These are phyloP conservation scores for Rotaria magnacalcarata DNA, from an alignment of 2,888 invertebrate species.

Conservation along the genomic window DNA sequence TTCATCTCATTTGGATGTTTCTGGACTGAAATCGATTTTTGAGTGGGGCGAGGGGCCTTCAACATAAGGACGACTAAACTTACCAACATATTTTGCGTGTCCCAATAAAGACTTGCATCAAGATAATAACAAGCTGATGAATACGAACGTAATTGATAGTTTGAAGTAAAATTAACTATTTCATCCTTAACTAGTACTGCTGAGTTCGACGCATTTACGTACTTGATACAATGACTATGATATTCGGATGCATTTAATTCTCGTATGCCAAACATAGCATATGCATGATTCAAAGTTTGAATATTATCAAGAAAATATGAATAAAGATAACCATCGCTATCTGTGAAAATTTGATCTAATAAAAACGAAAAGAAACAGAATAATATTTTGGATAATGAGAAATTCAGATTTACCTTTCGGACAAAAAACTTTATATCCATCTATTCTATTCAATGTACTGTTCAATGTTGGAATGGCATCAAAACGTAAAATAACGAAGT, in stretches of 20 bases:
- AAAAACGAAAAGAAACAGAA: background rate
- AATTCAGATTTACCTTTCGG: background rate
- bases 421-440: background rate
- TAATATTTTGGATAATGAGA: background rate
- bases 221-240: background rate
- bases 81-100: background rate
- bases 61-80: background rate
- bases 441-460: background rate
- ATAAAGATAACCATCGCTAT: background rate
- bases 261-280: constrained; percentile 37
- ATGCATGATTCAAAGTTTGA: background rate
- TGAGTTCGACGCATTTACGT: background rate
- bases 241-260: constrained; percentile 38
- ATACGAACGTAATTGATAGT: constrained; percentile 38
- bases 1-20: too few species aligned
- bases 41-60: too few species aligned
- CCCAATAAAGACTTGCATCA: background rate
- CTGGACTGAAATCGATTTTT: too few species aligned
- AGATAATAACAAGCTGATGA: constrained; percentile 46
- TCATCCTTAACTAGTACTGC: background rate
- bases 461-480: background rate
- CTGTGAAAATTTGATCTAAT: background rate
- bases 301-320: background rate
- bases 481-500: background rate
- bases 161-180: constrained; percentile 18